Evolutionary conservation across 2,888 invertebrate genomes (phyloP).

Genomic region (Lycocerus yunnanus): DNA sequence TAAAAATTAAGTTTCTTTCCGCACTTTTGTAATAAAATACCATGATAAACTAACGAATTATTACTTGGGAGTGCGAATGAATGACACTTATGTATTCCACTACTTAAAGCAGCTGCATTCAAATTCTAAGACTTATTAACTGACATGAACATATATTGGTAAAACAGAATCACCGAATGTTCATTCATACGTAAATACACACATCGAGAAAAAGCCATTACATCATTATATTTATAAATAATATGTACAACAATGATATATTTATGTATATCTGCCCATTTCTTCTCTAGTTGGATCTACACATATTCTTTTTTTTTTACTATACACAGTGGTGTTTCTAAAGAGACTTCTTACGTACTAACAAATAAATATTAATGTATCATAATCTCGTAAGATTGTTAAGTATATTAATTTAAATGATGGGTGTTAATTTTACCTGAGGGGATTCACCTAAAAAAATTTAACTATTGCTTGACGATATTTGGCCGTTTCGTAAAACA

Average conservation of each 20-base stretch:
- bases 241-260: slow-evolving; percentile 30
- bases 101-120: slow-evolving; percentile 27
- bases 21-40: slow-evolving; percentile 30
- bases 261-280: slow-evolving; percentile 24
- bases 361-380: slow-evolving; percentile 25
- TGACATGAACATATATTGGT: slow-evolving; percentile 29
- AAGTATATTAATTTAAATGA: background rate
- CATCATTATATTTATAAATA: slow-evolving; percentile 30
- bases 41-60: slow-evolving; percentile 23
- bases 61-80: slow-evolving; percentile 23
- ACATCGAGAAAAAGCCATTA: slow-evolving; percentile 37
- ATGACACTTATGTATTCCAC: slow-evolving; percentile 30
- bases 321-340: slow-evolving; percentile 28
- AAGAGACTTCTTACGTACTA: slow-evolving; percentile 26
- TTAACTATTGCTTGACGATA: background rate
- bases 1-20: background rate
- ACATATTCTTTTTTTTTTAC: slow-evolving; percentile 19
- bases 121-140: slow-evolving; percentile 28
- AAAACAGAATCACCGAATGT: slow-evolving; percentile 28
- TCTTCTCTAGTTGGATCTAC: slow-evolving; percentile 22
- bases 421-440: background rate
- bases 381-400: slow-evolving; percentile 3
- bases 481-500: background rate
- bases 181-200: slow-evolving; percentile 34
- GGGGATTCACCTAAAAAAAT: background rate